phyloP scores from a whole-genome alignment of 1,140 invertebrate species.

The Orius insidiosus region DNA sequence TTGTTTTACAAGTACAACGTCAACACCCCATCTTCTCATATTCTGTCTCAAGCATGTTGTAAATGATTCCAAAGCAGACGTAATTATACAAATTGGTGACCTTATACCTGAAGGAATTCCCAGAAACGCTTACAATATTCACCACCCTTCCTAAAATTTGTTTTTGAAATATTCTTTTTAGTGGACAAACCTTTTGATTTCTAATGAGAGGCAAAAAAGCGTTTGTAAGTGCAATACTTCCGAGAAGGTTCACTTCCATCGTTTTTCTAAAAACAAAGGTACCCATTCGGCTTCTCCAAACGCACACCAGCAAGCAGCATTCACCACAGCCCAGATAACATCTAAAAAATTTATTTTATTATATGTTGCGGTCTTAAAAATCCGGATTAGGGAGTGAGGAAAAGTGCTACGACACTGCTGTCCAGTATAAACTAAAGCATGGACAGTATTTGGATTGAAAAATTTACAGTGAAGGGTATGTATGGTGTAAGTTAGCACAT shows the following conservation, averaged over 20 bases:
- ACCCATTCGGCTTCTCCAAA: conserved; percentile 81
- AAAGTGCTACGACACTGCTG: too few species aligned
- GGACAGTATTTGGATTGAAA: too few species aligned
- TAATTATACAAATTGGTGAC: conserved; percentile 58
- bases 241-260: conserved; percentile 58
- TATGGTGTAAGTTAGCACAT: too few species aligned
- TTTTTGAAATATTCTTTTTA: too few species aligned
- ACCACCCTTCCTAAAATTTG: conserved; percentile 25
- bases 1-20: conserved; percentile 66
- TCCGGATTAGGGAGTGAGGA: too few species aligned
- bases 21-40: conserved; percentile 51
- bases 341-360: too few species aligned
- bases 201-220: conserved; percentile 64
- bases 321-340: conserved; percentile 59
- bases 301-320: conserved; percentile 73
- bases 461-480: too few species aligned
- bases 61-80: conserved; percentile 58
- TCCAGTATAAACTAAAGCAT: too few species aligned
- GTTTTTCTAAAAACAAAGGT: conserved; percentile 55
- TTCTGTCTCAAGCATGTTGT: conserved; percentile 61
- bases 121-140: conserved; percentile 34
- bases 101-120: conserved; percentile 57
- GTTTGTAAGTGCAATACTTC: conserved; percentile 30
- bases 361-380: too few species aligned
- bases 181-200: conserved; percentile 41